Percentiles rank a stretch among this genome's conserved stretches.
Evolutionary conservation across 2,797 vertebrate species (phyloP).

Genomic region (Lepilemur ruficaudatus): DNA sequence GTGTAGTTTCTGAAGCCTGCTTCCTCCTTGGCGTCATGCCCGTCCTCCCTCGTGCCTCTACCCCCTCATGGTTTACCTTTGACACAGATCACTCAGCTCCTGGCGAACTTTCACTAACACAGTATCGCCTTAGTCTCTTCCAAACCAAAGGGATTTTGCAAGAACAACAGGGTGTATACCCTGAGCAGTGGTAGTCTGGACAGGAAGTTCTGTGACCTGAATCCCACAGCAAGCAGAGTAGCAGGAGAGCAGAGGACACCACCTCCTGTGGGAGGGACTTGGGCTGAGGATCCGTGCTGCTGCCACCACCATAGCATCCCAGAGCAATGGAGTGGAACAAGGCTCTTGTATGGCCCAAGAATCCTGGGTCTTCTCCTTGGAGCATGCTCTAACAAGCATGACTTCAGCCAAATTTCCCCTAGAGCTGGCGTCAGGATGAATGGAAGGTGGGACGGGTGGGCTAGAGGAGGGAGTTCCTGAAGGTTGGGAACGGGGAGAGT

Average conservation of each 20-base stretch:
- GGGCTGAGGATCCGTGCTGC: background rate
- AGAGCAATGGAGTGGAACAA: background rate
- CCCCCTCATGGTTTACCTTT: background rate
- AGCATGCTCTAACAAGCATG: background rate
- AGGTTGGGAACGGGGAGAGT: background rate
- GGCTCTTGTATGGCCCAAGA: background rate
- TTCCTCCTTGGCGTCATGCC: background rate
- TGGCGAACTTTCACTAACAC: background rate
- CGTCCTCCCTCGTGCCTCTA: background rate
- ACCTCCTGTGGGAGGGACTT: background rate
- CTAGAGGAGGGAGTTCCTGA: background rate
- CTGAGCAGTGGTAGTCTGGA: background rate
- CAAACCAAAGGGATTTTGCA: background rate
- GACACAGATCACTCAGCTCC: background rate
- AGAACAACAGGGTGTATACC: background rate
- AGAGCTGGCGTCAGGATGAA: background rate
- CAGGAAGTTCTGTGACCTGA: background rate
- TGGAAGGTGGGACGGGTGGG: fast-evolving
- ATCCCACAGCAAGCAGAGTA: conserved; percentile 52
- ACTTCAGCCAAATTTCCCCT: background rate
- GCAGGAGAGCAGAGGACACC: background rate
- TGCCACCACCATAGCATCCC: background rate
- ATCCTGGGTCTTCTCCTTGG: background rate
- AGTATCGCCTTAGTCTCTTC: background rate
- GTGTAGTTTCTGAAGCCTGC: background rate